Evolutionary conservation across 2,888 invertebrate species (phyloP).

Genomic region (Dasypogon diadema): DNA sequence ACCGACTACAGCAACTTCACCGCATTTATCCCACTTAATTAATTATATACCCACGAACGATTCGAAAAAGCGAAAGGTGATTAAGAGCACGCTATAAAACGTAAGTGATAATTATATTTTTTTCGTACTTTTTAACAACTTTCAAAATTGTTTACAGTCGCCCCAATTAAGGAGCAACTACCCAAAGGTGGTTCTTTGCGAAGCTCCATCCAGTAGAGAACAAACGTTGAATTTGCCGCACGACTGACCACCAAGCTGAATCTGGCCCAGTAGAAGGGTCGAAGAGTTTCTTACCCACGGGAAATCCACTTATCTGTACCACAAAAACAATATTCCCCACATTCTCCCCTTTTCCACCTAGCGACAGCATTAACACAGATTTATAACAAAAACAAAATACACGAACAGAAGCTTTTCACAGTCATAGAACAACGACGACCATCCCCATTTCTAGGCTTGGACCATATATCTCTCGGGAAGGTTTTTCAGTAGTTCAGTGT

Average conservation of each 20-base stretch:
- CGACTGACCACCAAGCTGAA: background rate
- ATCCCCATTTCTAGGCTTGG: background rate
- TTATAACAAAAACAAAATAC: background rate
- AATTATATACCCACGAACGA: background rate
- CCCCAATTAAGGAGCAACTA: background rate
- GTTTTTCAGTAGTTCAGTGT: background rate
- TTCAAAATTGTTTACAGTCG: background rate
- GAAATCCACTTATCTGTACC: background rate
- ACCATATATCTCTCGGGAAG: background rate
- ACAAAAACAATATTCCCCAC: background rate
- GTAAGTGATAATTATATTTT: background rate
- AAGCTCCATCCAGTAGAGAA: background rate
- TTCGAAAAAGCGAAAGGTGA: background rate
- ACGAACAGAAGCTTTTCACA: background rate
- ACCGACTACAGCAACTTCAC: too few species aligned
- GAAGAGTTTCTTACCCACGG: background rate
- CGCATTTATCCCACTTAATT: background rate
- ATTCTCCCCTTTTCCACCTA: too few species aligned
- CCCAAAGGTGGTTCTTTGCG: background rate
- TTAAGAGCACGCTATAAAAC: background rate
- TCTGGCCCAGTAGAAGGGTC: background rate
- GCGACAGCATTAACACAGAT: slow-evolving; percentile 9
- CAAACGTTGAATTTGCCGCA: slow-evolving; percentile 2
- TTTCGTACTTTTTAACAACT: background rate
- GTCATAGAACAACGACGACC: background rate